phyloP scores from a whole-genome alignment of 2,113 vertebrate species.

The Lepisosteus oculatus region DNA sequence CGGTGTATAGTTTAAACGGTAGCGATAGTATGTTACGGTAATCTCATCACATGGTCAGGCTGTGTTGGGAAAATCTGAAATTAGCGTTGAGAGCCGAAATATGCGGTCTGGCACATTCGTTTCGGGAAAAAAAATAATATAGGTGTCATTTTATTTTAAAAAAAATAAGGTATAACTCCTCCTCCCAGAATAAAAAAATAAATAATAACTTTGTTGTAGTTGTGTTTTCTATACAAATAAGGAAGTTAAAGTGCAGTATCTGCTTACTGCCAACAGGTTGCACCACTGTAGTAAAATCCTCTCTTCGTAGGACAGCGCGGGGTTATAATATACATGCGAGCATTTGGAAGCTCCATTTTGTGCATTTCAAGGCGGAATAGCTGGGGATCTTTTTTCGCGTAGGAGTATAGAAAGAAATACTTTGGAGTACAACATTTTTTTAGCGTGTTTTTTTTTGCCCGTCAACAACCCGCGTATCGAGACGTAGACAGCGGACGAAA shows the following conservation, averaged over 20 bases:
- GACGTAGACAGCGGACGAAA: background rate
- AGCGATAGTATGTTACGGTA: no score
- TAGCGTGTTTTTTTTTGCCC: background rate
- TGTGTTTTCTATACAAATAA: background rate
- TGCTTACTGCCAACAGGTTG: constrained; percentile 58
- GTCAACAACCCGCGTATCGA: no score
- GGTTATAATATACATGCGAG: background rate
- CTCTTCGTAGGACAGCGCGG: constrained; percentile 26
- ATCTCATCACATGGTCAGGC: no score
- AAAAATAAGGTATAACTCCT: background rate
- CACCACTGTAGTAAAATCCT: constrained; percentile 44
- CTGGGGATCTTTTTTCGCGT: background rate
- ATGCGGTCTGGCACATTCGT: no score
- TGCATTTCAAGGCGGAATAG: constrained; percentile 20
- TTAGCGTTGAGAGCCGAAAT: no score
- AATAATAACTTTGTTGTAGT: background rate
- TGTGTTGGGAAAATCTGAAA: no score
- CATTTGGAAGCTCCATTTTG: constrained; percentile 70
- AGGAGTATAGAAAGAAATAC: no score
- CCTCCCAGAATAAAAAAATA: background rate
- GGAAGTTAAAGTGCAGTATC: constrained; percentile 43
- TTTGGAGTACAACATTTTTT: no score
- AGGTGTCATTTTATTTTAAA: no score
- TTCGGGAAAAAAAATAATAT: no score
- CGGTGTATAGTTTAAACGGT: no score